Percentiles rank a stretch among this genome's conserved stretches.
Conservation (phyloP, 2,888 invertebrate species). For the Neelides folsomi region DNA sequence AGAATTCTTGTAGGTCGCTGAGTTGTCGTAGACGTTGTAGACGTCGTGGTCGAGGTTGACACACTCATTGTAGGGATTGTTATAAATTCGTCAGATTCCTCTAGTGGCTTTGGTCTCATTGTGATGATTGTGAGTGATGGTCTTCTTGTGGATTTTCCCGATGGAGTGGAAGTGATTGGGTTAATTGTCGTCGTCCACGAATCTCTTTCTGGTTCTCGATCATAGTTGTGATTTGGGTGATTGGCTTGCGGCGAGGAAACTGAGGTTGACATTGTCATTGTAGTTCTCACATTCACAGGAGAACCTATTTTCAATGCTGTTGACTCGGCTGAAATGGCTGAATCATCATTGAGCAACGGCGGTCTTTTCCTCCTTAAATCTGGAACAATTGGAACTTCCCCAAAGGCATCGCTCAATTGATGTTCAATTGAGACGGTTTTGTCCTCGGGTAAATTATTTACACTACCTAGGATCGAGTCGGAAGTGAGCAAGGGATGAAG, state of each 20-base stretch:
- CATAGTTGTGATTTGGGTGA: background rate
- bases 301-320: conserved; percentile 2
- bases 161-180: background rate
- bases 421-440: conserved; percentile 18
- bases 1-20: too few relatives aligned
- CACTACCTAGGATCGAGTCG: conserved; percentile 15
- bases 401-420: conserved; percentile 9
- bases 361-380: conserved; percentile 19
- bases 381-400: conserved; percentile 17
- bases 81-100: background rate
- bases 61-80: background rate
- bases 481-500: conserved; percentile 20
- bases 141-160: background rate
- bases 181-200: background rate
- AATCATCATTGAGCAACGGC: conserved; percentile 19
- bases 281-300: background rate
- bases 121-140: background rate
- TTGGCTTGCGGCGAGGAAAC: too few relatives aligned
- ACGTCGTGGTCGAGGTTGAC: background rate
- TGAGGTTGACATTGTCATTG: too few relatives aligned
- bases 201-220: too few relatives aligned
- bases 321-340: conserved; percentile 8
- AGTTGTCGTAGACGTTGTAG: background rate
- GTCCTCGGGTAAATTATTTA: conserved; percentile 20
- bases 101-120: background rate